Conservation (phyloP, 2,113 vertebrate genomes). For the Thomomys bottae region DNA sequence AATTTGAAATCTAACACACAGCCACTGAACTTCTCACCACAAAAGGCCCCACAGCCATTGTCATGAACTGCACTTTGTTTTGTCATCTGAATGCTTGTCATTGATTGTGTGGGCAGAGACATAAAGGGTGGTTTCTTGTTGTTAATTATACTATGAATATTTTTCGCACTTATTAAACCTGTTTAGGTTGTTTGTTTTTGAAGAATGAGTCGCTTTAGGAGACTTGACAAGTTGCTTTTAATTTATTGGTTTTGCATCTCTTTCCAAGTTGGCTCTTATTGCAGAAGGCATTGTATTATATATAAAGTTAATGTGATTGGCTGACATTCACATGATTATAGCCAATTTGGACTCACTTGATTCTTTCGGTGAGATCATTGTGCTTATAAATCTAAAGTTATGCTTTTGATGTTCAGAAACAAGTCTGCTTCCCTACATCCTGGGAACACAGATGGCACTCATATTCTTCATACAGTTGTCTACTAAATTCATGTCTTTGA, state of each 20-base stretch:
- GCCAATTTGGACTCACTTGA: conserved; percentile 63
- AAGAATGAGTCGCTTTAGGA: conserved; percentile 53
- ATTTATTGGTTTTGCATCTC: conserved; percentile 52
- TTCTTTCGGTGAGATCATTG: conserved; percentile 57
- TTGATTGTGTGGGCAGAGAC: conserved; percentile 33
- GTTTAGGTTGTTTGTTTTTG: neutral
- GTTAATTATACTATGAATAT: conserved; percentile 40
- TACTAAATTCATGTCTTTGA: conserved; percentile 59
- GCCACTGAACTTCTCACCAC: conserved; percentile 13
- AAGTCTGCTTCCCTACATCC: conserved; percentile 39
- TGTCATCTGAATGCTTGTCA: conserved; percentile 34
- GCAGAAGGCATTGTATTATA: conserved; percentile 63
- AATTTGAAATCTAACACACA: conserved; percentile 29
- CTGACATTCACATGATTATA: conserved; percentile 40
- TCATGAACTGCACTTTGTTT: conserved; percentile 16
- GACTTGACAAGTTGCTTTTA: conserved; percentile 43
- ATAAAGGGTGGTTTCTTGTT: neutral
- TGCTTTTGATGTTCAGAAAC: conserved; percentile 69
- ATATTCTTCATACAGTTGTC: conserved; percentile 41
- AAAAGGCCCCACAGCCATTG: neutral
- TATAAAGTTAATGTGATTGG: conserved; percentile 60
- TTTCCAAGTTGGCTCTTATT: conserved; percentile 37
- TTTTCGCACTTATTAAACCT: conserved; percentile 39
- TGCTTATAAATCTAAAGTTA: conserved; percentile 60
- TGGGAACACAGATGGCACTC: conserved; percentile 60